Evolutionary conservation across 2,113 vertebrate species (phyloP), one percentile per base, ranked within the genome.

Genomic region (Bagarius yarrelli): DNA sequence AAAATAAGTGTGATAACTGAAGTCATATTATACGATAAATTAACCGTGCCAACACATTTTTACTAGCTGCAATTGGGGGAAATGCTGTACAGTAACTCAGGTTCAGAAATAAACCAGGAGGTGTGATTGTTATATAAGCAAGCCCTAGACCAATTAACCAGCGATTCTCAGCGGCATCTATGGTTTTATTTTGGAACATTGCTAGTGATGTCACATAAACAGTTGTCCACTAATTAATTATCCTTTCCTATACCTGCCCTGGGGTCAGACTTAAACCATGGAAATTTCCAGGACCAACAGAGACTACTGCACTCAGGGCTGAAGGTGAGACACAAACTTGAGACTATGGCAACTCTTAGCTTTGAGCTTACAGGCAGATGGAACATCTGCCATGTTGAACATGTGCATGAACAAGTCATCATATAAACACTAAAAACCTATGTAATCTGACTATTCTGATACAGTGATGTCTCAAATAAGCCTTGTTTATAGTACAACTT

Each of bases 131-230:
- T 44, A 67, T 40, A 5, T n/a, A 67, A 67, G 21, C 64, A 67
- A 67, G 25, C n/a, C 67, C n/a, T 50, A 50, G 14, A 5, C 16
- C 40, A 47, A 5, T 25, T 16, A 25, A 23, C 67, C 67, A 8
- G 12, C 14, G 52, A 74, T 57, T 74, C 53, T 74, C 72, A 57
- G 30, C 53, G n/a, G 13, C 1, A 74, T n/a, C 19, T 74, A 27
- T 73, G 50, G 52, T 34, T 73, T 47, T 74, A 74, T 74, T 74
- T 11, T 74, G 44, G 44, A 70, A 56, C 72, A 74, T 36, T 56
- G 2, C 12, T 56, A 34, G 21, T 57, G 50, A 56, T n/a, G 52
- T 32, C 50, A 30, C 14, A 23, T 55, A 16, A 55, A 55, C 50
- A 73, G 50, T 23, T 53, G 71, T 73, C 71, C 19, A 55, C 50